Evolutionary conservation across 2,888 invertebrate species (phyloP).

Genomic region (Idaea aversata): DNA sequence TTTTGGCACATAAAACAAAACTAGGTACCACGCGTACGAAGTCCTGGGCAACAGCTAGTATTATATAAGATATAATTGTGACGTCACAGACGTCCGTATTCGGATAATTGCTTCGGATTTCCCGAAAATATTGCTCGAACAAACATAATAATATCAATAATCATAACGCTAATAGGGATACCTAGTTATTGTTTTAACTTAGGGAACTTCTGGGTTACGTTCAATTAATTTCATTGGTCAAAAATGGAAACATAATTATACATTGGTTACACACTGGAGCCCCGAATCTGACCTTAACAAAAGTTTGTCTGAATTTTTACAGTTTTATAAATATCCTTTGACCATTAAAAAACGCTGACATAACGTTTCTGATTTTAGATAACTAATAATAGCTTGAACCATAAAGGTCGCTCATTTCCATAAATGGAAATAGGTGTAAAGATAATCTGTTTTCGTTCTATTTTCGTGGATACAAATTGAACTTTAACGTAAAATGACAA

Average conservation of each 20-base stretch:
- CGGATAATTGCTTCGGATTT: neutral
- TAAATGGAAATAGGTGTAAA: constrained; percentile 4
- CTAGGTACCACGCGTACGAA: too few relatives aligned
- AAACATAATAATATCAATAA: too few relatives aligned
- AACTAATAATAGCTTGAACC: neutral
- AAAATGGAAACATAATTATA: neutral
- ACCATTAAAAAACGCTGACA: neutral
- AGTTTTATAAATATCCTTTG: neutral
- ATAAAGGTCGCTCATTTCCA: neutral
- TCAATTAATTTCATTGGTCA: neutral
- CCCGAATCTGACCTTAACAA: neutral
- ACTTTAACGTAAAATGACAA: neutral
- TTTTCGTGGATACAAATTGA: neutral
- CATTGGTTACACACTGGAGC: neutral
- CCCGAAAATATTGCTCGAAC: neutral
- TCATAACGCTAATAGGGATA: neutral
- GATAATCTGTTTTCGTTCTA: neutral
- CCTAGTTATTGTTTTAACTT: neutral
- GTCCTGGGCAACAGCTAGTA: neutral
- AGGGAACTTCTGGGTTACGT: neutral
- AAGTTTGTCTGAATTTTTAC: neutral
- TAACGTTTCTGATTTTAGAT: neutral
- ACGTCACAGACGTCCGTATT: neutral
- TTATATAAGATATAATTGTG: neutral
- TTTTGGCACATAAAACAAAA: too few relatives aligned